Base-by-base conservation (phyloP, 2,888 invertebrate species). In the Phytoseiulus persimilis region DNA sequence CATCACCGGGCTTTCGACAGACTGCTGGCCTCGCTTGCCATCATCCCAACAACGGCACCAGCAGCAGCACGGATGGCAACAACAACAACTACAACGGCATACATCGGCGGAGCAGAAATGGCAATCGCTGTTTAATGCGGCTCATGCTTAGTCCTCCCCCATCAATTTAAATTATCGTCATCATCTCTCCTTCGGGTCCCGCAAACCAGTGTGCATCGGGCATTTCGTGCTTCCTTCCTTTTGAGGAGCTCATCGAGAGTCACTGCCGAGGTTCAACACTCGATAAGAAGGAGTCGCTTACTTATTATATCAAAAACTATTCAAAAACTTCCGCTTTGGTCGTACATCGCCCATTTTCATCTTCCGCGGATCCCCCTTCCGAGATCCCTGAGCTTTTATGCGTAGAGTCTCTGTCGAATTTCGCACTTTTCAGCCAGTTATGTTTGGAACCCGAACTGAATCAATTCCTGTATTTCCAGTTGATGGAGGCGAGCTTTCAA, bases 401-500 rank as follows among this genome's bases (percentile, higher is more conserved):
- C n/a, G n/a, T n/a, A n/a, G n/a, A n/a, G n/a, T n/a, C n/a, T n/a
- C n/a, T n/a, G n/a, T n/a, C n/a, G n/a, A n/a, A n/a, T n/a, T n/a
- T n/a, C n/a, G n/a, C n/a, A n/a, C n/a, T n/a, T n/a, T n/a, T n/a
- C n/a, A n/a, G n/a, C n/a, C n/a, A n/a, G n/a, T n/a, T n/a, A n/a
- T n/a, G n/a, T n/a, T n/a, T n/a, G n/a, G n/a, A n/a, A n/a, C n/a
- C n/a, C n/a, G 28, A 23, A 65, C 9, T 65, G 18, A 65, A 23
- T 2, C 2, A 65, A 14, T n/a, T 31, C 89, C 31, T 89, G 45
- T n/a, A 46, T 31, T 83, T 39, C 31, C 83, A 39, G 83, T 90
- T 45, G 90, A 84, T 89, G 89, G 83, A 46, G 90, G 90, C 89
- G 90, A 90, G 89, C 90, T 90, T 83, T 89, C 89, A 89, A 84